Evolutionary conservation across 53 echinoderm and acorn worm species (phyloP).

Genomic region (Echinometra lucunter): DNA sequence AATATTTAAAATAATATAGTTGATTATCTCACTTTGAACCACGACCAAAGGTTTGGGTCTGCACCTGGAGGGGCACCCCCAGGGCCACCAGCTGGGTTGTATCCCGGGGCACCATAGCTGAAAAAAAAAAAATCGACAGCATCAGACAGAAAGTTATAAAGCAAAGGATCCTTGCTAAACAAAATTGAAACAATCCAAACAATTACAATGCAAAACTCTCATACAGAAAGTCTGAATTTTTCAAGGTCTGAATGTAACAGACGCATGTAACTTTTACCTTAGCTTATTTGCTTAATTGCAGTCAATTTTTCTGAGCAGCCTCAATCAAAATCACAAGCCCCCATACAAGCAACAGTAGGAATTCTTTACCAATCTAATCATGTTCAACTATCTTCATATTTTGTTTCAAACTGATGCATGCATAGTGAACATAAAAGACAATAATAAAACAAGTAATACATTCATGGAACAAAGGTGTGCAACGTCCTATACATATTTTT

Average conservation of each 20-base stretch:
- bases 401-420: not conserved
- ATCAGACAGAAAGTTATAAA: not conserved
- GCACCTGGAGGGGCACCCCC: constrained; percentile 80
- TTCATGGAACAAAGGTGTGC: not conserved
- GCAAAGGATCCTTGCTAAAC: not conserved
- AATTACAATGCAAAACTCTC: not conserved
- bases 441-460: not conserved
- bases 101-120: constrained; percentile 73
- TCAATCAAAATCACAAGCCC: not conserved
- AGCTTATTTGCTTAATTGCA: not conserved
- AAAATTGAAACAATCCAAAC: not conserved
- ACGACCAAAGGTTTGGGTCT: constrained; percentile 89
- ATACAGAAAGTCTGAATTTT: not conserved
- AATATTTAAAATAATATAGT: too few species aligned
- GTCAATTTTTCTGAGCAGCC: not conserved
- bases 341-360: not conserved
- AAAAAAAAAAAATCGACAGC: not conserved
- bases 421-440: not conserved
- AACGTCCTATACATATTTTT: too few species aligned
- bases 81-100: constrained; percentile 59
- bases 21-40: constrained; percentile 85
- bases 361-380: not conserved
- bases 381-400: not conserved
- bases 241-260: not conserved
- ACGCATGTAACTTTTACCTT: not conserved